Evolutionary conservation across 2,888 invertebrate species (phyloP), one percentile per base, ranked within the genome.

Genomic region (Trichogramma dendrolimi): DNA sequence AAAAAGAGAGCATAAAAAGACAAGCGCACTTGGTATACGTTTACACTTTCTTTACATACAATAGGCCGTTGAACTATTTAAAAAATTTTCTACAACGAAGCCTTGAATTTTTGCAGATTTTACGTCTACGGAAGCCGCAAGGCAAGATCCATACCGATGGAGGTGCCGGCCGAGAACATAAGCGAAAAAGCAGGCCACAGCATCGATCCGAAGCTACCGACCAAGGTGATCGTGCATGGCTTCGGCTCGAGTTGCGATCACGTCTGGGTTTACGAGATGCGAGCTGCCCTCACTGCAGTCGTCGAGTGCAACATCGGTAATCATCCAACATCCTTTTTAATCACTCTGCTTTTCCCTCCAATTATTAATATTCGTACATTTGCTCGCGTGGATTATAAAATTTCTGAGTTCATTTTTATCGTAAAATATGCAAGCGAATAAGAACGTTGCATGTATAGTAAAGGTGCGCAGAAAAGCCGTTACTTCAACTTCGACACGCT

Each of bases 231-330:
- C 71, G 92, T 95, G 0, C 96, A 96, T 75, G 96, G 96, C 4
- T 96, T 96, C 76, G 94, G 94, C 1, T 92, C 93, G 62, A 91
- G 91, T 72, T 95, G 94, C 76, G 88, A 90, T 59, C 90, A 93
- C 73, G 89, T 94, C 27, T 96, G 96, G 96, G 91, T 95, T 8
- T 91, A 93, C 75, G 92, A 94, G 79, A 94, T 96, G 90, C 86
- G 94, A 62, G 91, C 92, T 40, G 94, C 94, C 5, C 82, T 96
- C 11, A 90, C 95, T 87, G 90, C 92, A 58, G 91, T 92, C 53
- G 75, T 79, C 60, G 78, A 79, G 55, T 79, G 77, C 67, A 77
- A 77, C 38, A 74, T 79, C 68, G 77, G 78, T 78, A 48, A 60
- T n/a, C 68, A 58, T 40, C 10, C n/a, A 11, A n/a, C n/a, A 4